Evolutionary conservation across 1,140 invertebrate genomes (phyloP).

Genomic region (Lepidurus couesii): DNA sequence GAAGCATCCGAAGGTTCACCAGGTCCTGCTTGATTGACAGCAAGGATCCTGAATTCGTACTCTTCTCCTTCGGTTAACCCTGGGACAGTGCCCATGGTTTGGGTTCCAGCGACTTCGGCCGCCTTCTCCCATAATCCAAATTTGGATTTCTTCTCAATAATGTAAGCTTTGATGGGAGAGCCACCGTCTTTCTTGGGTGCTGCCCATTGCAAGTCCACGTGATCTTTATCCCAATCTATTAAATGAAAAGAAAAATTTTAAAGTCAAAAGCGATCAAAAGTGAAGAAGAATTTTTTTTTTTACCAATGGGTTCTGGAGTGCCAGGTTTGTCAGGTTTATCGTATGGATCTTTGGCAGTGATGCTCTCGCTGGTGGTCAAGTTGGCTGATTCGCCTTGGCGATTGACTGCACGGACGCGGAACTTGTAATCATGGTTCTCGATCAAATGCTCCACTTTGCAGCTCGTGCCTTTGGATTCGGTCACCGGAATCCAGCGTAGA

Average conservation of each 20-base stretch:
- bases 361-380: slow-evolving; percentile 72
- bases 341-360: slow-evolving; percentile 96
- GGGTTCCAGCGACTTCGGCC: slow-evolving; percentile 63
- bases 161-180: slow-evolving; percentile 82
- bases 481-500: slow-evolving; percentile 87
- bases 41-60: slow-evolving; percentile 94
- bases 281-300: no score
- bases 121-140: slow-evolving; percentile 87
- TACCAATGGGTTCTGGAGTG: slow-evolving; percentile 64
- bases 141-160: slow-evolving; percentile 88
- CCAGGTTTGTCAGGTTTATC: slow-evolving; percentile 91
- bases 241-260: slow-evolving; percentile 41
- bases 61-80: slow-evolving; percentile 86
- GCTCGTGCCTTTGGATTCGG: slow-evolving; percentile 61
- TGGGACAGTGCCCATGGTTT: slow-evolving; percentile 71
- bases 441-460: slow-evolving; percentile 75
- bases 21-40: slow-evolving; percentile 91
- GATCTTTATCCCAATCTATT: slow-evolving; percentile 83
- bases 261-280: slow-evolving; percentile 38
- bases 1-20: slow-evolving; percentile 92
- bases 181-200: slow-evolving; percentile 87
- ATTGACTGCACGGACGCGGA: slow-evolving; percentile 90
- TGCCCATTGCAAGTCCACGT: slow-evolving; percentile 88
- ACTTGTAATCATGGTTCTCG: slow-evolving; percentile 90
- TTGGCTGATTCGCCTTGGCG: slow-evolving; percentile 87